Conservation (phyloP, 2,113 vertebrate species). For the Paradisaea rubra region DNA sequence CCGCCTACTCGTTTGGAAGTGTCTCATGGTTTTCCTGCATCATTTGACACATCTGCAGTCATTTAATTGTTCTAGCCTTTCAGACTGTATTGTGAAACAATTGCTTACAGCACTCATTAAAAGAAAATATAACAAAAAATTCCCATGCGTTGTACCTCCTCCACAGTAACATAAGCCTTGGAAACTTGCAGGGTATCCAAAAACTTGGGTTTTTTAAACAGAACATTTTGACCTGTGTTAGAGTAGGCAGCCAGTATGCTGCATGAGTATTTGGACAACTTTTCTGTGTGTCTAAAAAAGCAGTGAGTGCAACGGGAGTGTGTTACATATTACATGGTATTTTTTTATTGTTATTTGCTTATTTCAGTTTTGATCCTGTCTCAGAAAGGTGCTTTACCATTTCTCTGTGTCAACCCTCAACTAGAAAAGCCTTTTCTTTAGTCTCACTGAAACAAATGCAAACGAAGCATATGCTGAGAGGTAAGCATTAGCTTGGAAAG, state of each 20-base stretch:
- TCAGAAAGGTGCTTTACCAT: neutral
- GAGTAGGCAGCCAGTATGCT: neutral
- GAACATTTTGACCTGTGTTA: slow-evolving; percentile 6
- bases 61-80: slow-evolving; percentile 62
- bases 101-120: slow-evolving; percentile 49
- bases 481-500: neutral
- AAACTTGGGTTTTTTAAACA: neutral
- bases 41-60: slow-evolving; percentile 63
- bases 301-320: neutral
- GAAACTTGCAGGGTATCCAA: slow-evolving; percentile 22
- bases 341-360: neutral
- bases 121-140: slow-evolving; percentile 50
- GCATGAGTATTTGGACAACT: neutral
- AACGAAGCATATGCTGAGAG: neutral
- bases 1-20: slow-evolving; percentile 60
- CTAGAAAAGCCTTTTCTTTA: neutral
- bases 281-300: neutral
- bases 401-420: neutral
- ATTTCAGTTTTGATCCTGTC: neutral
- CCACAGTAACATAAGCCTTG: slow-evolving; percentile 10
- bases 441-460: neutral
- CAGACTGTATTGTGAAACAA: slow-evolving; percentile 58
- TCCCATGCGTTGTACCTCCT: slow-evolving; percentile 8
- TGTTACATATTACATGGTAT: neutral
- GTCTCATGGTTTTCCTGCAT: slow-evolving; percentile 63